These are phyloP conservation scores for Aethes cnicana DNA, from an alignment of 2,888 invertebrate genomes.

Conservation along the genomic window DNA sequence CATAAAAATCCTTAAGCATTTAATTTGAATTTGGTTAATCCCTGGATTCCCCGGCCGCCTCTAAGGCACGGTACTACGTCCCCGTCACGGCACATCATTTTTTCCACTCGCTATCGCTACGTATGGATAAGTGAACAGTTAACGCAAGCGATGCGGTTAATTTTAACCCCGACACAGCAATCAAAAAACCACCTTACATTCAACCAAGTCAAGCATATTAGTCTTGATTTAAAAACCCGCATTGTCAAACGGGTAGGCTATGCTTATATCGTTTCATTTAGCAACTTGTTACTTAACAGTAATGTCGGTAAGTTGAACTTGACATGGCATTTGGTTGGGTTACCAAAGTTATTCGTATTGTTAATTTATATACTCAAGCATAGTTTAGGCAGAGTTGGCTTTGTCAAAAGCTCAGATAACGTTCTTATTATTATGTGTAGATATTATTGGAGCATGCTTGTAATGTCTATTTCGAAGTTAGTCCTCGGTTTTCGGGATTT, in stretches of 20 bases:
- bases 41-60: too few species aligned
- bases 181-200: background rate
- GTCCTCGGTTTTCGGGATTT: too few species aligned
- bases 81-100: constrained; percentile 3
- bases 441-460: too few species aligned
- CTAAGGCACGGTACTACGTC: too few species aligned
- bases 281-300: constrained; percentile 22
- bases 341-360: background rate
- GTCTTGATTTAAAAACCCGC: too few species aligned
- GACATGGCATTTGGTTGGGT: constrained; percentile 2
- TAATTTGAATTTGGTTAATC: too few species aligned
- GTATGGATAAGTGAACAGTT: constrained; percentile 19
- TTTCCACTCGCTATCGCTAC: constrained; percentile 11
- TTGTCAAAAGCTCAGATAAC: background rate
- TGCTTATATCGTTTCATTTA: constrained; percentile 6
- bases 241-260: constrained; percentile 5
- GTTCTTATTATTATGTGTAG: too few species aligned
- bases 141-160: constrained; percentile 12
- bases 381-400: background rate
- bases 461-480: too few species aligned
- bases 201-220: background rate
- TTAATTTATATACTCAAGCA: constrained; percentile 7
- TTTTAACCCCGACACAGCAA: background rate
- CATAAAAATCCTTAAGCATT: too few species aligned
- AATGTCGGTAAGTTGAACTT: constrained; percentile 7